phyloP scores from a whole-genome alignment of 2,888 invertebrate genomes.

The Opisthograptis luteolata region DNA sequence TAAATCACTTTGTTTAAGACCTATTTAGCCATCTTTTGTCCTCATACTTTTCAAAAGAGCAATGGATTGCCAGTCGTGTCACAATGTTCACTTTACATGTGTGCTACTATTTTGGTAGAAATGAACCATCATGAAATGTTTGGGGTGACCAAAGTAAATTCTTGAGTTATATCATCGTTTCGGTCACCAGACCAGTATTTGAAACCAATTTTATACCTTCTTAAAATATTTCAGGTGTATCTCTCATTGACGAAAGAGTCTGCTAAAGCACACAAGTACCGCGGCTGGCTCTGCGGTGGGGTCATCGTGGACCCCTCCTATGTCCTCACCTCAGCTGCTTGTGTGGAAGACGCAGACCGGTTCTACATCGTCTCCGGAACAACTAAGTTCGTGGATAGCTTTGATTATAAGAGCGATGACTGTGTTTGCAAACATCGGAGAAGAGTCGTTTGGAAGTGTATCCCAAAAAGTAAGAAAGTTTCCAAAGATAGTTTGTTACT shows the following conservation, averaged over 20 bases:
- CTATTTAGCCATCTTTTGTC: too few relatives aligned
- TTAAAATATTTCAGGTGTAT: slow-evolving; percentile 58
- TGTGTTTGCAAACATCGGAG: slow-evolving; percentile 73
- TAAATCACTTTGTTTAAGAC: too few relatives aligned
- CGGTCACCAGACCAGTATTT: too few relatives aligned
- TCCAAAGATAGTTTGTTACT: too few relatives aligned
- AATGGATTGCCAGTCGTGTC: too few relatives aligned
- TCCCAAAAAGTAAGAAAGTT: slow-evolving; percentile 79
- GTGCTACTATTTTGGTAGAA: too few relatives aligned
- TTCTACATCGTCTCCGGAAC: slow-evolving; percentile 78
- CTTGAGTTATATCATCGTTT: too few relatives aligned
- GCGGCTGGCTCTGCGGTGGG: slow-evolving; percentile 76
- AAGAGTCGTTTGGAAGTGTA: slow-evolving; percentile 77
- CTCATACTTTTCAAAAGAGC: too few relatives aligned
- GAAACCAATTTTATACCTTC: too few relatives aligned
- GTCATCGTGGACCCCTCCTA: slow-evolving; percentile 69
- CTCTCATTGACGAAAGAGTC: slow-evolving; percentile 75
- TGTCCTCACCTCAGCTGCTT: slow-evolving; percentile 76
- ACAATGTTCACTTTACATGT: too few relatives aligned
- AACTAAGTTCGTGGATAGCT: slow-evolving; percentile 70
- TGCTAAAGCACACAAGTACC: slow-evolving; percentile 75
- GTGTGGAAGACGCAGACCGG: slow-evolving; percentile 76
- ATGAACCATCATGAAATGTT: too few relatives aligned
- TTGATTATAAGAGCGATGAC: slow-evolving; percentile 67
- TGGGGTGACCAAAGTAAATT: too few relatives aligned